Percentiles rank a stretch among this genome's conserved stretches.
Conservation (phyloP, 2,113 vertebrate species). For the Embiotoca jacksoni region DNA sequence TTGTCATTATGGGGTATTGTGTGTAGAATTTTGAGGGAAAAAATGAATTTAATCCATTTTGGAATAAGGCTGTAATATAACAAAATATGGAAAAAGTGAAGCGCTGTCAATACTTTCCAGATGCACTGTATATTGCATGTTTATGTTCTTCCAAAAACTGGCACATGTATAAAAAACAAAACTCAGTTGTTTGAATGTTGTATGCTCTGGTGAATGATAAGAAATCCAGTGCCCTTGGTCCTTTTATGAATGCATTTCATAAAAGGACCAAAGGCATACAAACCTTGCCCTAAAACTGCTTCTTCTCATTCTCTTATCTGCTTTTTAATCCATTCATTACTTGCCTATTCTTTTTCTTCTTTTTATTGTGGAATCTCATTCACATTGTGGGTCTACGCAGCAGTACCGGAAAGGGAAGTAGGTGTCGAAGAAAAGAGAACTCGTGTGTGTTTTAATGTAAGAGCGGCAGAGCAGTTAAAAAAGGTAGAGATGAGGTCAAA, state of each 20-base stretch:
- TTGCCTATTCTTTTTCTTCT: slow-evolving; percentile 13
- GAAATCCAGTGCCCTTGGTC: neutral
- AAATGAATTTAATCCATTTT: too few relatives aligned
- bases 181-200: neutral
- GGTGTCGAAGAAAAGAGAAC: slow-evolving; percentile 27
- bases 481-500: slow-evolving; percentile 43
- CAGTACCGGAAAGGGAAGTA: slow-evolving; percentile 27
- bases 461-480: slow-evolving; percentile 19
- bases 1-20: too few relatives aligned
- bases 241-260: neutral
- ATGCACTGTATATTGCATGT: neutral
- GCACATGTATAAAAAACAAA: slow-evolving; percentile 14
- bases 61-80: too few relatives aligned
- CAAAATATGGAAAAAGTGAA: too few relatives aligned
- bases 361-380: slow-evolving; percentile 44
- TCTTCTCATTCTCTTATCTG: slow-evolving; percentile 29
- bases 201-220: slow-evolving; percentile 28
- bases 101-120: neutral
- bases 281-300: slow-evolving; percentile 45
- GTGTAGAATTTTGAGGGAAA: too few relatives aligned
- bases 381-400: slow-evolving; percentile 55
- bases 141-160: slow-evolving; percentile 8
- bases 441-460: slow-evolving; percentile 51
- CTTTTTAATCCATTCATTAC: slow-evolving; percentile 59
- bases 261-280: slow-evolving; percentile 54